Evolutionary conservation across 2,797 vertebrate species (phyloP).

Genomic region (Lophotriccus pileatus): DNA sequence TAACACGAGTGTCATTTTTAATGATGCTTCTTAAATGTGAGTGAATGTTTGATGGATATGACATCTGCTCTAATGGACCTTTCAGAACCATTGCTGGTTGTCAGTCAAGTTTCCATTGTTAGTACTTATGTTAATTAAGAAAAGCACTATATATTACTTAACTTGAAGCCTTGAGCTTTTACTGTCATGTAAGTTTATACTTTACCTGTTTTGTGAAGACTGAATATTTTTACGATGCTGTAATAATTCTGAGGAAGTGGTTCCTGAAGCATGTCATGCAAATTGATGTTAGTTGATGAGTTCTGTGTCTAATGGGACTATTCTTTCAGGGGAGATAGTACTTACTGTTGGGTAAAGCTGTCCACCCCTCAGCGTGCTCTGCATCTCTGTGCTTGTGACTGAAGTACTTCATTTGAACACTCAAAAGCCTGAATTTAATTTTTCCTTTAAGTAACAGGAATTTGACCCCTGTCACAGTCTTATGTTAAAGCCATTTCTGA

Average conservation of each 20-base stretch:
- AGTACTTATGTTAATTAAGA: conserved; percentile 13
- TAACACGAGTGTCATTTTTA: conserved; percentile 13
- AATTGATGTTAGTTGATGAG: not conserved
- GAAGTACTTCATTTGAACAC: not conserved
- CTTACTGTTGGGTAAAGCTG: not conserved
- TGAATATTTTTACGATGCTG: not conserved
- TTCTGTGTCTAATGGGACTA: not conserved
- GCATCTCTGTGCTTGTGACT: accelerated
- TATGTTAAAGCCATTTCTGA: not conserved
- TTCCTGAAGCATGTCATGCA: not conserved
- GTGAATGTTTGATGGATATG: not conserved
- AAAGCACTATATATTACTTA: not conserved
- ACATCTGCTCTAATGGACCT: conserved; percentile 15
- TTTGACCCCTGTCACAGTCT: not conserved
- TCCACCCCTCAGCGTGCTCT: not conserved
- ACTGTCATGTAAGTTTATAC: conserved; percentile 15
- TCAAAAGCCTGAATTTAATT: not conserved
- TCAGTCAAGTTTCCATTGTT: conserved; percentile 39
- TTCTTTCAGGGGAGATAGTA: not conserved
- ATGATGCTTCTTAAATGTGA: not conserved
- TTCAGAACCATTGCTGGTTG: not conserved
- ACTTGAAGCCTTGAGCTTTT: conserved; percentile 34
- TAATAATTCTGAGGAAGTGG: not conserved
- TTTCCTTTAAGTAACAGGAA: not conserved
- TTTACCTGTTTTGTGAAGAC: conserved; percentile 10